Evolutionary conservation across 2,113 vertebrate species (phyloP), one percentile per base, ranked within the genome.

Genomic region (Cavia aperea): DNA sequence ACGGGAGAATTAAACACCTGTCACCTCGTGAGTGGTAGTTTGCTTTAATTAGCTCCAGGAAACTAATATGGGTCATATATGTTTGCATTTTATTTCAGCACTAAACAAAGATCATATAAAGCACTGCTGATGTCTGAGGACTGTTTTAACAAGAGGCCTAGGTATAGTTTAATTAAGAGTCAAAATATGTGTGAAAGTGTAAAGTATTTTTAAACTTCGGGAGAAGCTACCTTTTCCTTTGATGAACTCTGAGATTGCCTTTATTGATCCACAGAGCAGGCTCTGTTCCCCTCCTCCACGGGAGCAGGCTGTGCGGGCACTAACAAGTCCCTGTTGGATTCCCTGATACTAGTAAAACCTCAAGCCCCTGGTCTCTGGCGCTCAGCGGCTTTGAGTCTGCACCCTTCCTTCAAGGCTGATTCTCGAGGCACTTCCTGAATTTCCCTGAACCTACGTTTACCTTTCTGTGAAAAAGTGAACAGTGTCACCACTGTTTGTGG

Each of bases 191-290:
- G 5, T 43, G 1, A 6, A 36, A 23, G 29, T 90, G 68, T 86
- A 65, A 58, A 73, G 18, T 36, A 70, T 19, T 70, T 58, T 24
- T 24, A 31, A 7, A 16, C 77, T 90, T 70, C 49, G 39, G 75
- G 85, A 86, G 60, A 29, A 79, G 39, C 21, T 14, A 23, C 11
- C 4, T 51, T 88, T 77, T 29, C 49, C 21, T 92, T 86, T 58
- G 62, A 60, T 3, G 46, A 65, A 24, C 21, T 18, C 63, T 7
- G 13, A 19, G 2, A 49, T 14, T 21, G 3, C 9, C 4, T 0
- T 49, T 21, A 39, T 1, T 56, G 90, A 43, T 21, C 66, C 18
- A 66, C 26, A 79, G 4, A 23, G 12, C 11, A 0, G 8, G 5
- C n/a, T 63, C 51, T 43, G 5, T 70, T 33, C 1, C 4, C 65